Evolutionary conservation across 1,140 invertebrate genomes (phyloP).

Genomic region (Achroia grisella): DNA sequence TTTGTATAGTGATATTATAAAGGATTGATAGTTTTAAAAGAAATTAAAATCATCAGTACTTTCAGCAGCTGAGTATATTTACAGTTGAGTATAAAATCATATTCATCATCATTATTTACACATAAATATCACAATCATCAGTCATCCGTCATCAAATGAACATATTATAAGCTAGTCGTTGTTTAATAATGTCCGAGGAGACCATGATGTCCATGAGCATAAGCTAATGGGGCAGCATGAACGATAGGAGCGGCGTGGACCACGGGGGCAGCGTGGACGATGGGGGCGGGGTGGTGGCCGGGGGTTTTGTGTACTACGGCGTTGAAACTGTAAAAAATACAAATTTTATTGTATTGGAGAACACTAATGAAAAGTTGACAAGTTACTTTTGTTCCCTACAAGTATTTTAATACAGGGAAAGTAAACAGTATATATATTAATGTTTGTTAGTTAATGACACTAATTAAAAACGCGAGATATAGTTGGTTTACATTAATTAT

Average conservation of each 20-base stretch:
- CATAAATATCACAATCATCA: constrained; percentile 70
- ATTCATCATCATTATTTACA: constrained; percentile 53
- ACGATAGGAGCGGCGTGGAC: constrained; percentile 36
- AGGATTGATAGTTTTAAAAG: background rate
- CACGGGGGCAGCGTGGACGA: constrained; percentile 27
- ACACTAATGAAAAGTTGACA: too few species aligned
- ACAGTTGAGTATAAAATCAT: constrained; percentile 54
- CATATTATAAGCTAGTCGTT: constrained; percentile 33
- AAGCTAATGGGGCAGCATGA: constrained; percentile 27
- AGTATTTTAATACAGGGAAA: too few species aligned
- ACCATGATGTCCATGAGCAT: constrained; percentile 59
- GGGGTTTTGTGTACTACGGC: constrained; percentile 69
- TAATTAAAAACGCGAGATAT: too few species aligned
- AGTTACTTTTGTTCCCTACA: too few species aligned
- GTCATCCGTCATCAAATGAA: constrained; percentile 40
- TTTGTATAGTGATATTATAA: too few species aligned
- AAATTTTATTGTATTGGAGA: background rate
- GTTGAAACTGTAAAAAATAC: constrained; percentile 62
- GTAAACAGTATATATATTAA: too few species aligned
- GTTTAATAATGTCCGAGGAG: constrained; percentile 44
- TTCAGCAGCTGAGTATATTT: constrained; percentile 66
- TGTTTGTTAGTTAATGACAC: too few species aligned
- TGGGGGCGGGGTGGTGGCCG: constrained; percentile 61
- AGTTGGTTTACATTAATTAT: too few species aligned
- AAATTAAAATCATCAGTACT: background rate